Conservation (phyloP, 2,888 invertebrate species). For the Alviniconcha strummeri region DNA sequence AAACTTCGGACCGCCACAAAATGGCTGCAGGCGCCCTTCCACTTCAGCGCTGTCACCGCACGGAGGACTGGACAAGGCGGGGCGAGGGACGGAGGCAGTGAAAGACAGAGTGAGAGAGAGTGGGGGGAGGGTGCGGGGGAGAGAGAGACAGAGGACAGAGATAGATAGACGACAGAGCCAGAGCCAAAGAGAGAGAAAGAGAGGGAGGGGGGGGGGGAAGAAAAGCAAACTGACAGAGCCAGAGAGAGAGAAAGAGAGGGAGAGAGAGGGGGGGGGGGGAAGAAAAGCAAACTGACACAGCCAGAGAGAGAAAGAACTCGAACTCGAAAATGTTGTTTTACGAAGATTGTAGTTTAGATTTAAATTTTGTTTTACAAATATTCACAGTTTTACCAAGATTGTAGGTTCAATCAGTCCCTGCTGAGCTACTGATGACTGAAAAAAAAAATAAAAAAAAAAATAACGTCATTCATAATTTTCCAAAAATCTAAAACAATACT, state of each 20-base stretch:
- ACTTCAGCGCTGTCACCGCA: background rate
- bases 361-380: too few relatives aligned
- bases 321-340: too few relatives aligned
- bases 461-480: too few relatives aligned
- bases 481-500: too few relatives aligned
- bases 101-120: background rate
- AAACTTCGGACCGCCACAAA: background rate
- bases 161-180: background rate
- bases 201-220: background rate
- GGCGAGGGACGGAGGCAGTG: conserved; percentile 6
- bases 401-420: too few relatives aligned
- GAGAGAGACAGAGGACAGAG: background rate
- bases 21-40: conserved; percentile 6
- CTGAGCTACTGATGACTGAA: too few relatives aligned
- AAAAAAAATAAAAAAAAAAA: background rate
- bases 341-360: too few relatives aligned
- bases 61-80: background rate
- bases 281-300: background rate
- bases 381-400: too few relatives aligned
- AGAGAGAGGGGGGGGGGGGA: background rate
- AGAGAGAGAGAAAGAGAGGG: conserved; percentile 3
- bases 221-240: background rate
- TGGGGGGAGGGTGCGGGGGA: background rate
- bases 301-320: background rate
- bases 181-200: background rate